A percentile compares a stretch with the other conserved stretches of the same genome.
These are phyloP conservation scores for Hydra vulgaris DNA, from an alignment of 30 jellyfish, hydroid and myxozoan genomes.

Conservation along the genomic window DNA sequence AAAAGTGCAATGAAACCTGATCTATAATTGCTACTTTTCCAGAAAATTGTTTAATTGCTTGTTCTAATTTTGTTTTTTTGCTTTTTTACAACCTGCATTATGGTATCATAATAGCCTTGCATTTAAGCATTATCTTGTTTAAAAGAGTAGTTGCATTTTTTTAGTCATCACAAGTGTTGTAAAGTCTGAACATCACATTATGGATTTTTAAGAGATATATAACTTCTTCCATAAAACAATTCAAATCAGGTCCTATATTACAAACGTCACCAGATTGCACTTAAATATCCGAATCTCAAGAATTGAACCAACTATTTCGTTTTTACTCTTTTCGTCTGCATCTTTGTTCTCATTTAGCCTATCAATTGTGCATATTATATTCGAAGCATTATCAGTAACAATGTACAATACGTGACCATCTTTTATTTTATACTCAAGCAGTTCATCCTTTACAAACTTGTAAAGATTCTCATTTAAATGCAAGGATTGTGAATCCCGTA, in stretches of 20 bases:
- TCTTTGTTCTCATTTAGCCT: neutral
- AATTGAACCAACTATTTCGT: neutral
- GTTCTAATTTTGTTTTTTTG: too few relatives aligned
- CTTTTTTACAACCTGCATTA: too few relatives aligned
- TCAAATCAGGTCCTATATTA: neutral
- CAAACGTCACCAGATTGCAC: neutral
- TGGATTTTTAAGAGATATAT: neutral
- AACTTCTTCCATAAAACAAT: neutral
- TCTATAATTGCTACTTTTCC: too few relatives aligned
- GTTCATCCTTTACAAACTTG: neutral
- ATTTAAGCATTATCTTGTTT: too few relatives aligned
- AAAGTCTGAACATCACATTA: neutral
- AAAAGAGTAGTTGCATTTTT: neutral
- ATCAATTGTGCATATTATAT: neutral
- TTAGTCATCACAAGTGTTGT: neutral
- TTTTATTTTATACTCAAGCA: neutral
- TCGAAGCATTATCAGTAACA: neutral
- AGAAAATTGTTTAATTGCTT: too few relatives aligned
- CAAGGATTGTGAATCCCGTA: neutral
- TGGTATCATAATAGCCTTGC: too few relatives aligned
- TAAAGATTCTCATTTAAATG: neutral
- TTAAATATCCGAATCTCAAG: neutral
- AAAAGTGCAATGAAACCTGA: too few relatives aligned
- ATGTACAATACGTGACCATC: neutral
- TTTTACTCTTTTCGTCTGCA: neutral